phyloP scores from a whole-genome alignment of 2,797 vertebrate genomes.

The Molossus alvarezi region DNA sequence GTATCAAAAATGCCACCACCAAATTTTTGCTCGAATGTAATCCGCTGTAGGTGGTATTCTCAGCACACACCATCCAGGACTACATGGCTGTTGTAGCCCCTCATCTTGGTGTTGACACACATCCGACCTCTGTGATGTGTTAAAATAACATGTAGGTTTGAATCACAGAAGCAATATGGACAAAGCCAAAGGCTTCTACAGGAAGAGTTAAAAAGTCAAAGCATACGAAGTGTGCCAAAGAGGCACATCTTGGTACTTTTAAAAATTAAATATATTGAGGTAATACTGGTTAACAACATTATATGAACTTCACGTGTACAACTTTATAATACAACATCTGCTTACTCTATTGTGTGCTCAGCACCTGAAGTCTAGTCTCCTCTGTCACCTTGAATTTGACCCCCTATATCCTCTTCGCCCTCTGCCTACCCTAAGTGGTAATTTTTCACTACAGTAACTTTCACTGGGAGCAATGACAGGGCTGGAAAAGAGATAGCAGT shows the following conservation, averaged over 20 bases:
- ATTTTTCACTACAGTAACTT: neutral
- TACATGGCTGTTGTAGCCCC: neutral
- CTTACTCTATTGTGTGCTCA: neutral
- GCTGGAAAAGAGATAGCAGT: neutral
- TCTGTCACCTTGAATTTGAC: neutral
- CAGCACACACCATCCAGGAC: neutral
- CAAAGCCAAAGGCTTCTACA: neutral
- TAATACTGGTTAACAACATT: neutral
- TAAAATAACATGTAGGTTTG: neutral
- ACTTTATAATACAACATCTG: neutral
- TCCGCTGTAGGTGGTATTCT: neutral
- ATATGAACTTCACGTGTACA: neutral
- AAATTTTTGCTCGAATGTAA: neutral
- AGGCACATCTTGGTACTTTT: neutral
- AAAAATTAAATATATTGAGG: neutral
- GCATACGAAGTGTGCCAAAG: neutral
- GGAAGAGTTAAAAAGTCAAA: neutral
- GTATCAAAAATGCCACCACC: neutral
- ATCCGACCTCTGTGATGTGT: neutral
- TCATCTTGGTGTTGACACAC: neutral
- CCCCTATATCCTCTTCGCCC: too few species aligned
- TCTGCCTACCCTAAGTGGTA: neutral
- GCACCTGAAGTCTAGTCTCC: neutral
- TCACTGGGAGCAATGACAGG: neutral
- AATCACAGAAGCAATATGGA: neutral